phyloP scores from a whole-genome alignment of 2,888 invertebrate genomes.

The Mythimna lalbum region DNA sequence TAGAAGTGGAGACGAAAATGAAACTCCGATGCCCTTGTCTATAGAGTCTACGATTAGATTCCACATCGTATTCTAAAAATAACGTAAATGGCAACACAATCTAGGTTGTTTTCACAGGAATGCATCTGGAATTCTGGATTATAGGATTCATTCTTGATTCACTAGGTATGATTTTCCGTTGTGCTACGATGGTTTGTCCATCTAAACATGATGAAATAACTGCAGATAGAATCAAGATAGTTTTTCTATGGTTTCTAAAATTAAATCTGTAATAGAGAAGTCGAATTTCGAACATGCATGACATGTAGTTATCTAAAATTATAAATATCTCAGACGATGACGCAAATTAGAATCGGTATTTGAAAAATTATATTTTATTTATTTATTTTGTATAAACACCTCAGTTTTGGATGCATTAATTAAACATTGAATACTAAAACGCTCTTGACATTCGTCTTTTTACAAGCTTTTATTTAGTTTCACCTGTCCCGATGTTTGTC shows the following conservation, averaged over 20 bases:
- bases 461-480: no score
- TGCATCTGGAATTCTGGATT: neutral
- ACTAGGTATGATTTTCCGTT: neutral
- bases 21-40: slow-evolving; percentile 5
- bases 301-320: neutral
- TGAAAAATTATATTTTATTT: no score
- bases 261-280: slow-evolving; percentile 5
- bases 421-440: neutral
- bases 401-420: neutral
- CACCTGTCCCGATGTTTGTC: no score
- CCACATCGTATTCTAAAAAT: slow-evolving; percentile 44
- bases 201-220: neutral
- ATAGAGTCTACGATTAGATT: slow-evolving; percentile 39
- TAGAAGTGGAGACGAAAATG: neutral
- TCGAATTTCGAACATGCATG: slow-evolving; percentile 5
- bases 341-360: neutral
- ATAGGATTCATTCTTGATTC: neutral
- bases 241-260: slow-evolving; percentile 3
- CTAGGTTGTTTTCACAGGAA: slow-evolving; percentile 17
- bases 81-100: slow-evolving; percentile 36
- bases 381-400: neutral
- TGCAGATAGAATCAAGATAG: neutral
- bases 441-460: no score
- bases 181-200: slow-evolving; percentile 16
- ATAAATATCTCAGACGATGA: neutral